Evolutionary conservation across 2,888 invertebrate species (phyloP), one percentile per base, ranked within the genome.

Genomic region (Patella depressa): DNA sequence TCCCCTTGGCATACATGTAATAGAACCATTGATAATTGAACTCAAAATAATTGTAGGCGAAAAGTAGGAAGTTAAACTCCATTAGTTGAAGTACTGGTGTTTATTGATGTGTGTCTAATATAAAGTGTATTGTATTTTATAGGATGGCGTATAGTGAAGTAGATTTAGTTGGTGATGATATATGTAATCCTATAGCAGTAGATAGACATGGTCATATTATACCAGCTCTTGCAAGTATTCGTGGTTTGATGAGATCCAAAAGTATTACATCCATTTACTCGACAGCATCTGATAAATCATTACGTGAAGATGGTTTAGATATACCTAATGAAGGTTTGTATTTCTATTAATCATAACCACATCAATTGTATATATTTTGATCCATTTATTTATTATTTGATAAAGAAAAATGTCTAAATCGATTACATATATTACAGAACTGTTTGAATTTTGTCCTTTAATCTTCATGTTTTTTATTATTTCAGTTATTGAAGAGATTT

Each of bases 401-500:
- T 71, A 5, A 74, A 74, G 19, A 9, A 17, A 14, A 34, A 34
- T 57, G 17, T 14, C 14, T 29, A 7, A 17, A 14, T 15, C 3
- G 19, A 71, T 34, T 45, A 72, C 72, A 72, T 12, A 11, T 53
- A 7, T 34, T 19, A 72, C 34, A 15, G 17, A 53, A 72, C 0
- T 5, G 12, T 74, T 74, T 24, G 14, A 59, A 19, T 57, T 53
- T 14, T n/a, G 24, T n/a, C 17, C n/a, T n/a, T 54, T n/a, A 12
- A 24, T 73, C 9, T 2, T 29, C 72, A 34, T 53, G 24, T 17
- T 53, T 2, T 17, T 71, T 71, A 69, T 74, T 45, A n/a, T 54
- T 29, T 14, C 80, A 88, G 88, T 84, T 72, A 78, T 88, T n/a
- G 86, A 88, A 55, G 88, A 89, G 69, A 80, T 89, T 1, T 87